Evolutionary conservation across 2,113 vertebrate species (phyloP).

Genomic region (Istiophorus platypterus): DNA sequence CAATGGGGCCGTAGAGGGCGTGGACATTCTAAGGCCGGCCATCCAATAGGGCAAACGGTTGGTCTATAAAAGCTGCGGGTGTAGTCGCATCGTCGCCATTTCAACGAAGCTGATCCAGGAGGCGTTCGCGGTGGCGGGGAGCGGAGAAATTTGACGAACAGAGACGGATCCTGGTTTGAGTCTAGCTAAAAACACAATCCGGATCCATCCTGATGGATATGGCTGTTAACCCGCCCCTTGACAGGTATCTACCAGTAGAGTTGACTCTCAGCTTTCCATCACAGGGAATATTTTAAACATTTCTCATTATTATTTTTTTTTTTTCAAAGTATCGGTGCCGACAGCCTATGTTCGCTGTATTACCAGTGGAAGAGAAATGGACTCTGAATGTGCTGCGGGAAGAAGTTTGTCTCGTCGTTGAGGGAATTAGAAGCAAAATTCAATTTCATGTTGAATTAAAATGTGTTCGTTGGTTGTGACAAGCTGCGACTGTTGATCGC

Average conservation of each 20-base stretch:
- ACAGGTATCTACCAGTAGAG: constrained; percentile 86
- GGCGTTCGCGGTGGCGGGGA: constrained; percentile 45
- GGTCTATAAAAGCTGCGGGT: constrained; percentile 83
- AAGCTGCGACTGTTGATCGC: constrained; percentile 44
- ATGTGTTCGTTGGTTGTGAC: constrained; percentile 5
- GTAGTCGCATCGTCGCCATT: constrained; percentile 83
- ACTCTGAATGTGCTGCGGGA: constrained; percentile 15
- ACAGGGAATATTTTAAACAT: constrained; percentile 66
- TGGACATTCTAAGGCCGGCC: neutral
- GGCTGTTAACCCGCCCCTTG: constrained; percentile 83
- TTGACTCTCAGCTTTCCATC: constrained; percentile 70
- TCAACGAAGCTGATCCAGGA: constrained; percentile 75
- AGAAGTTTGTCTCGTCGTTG: neutral
- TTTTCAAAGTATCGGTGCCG: constrained; percentile 4
- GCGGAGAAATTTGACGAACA: constrained; percentile 59
- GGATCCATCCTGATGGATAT: constrained; percentile 88
- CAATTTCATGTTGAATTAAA: neutral
- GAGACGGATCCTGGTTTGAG: constrained; percentile 74
- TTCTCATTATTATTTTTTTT: constrained; percentile 15
- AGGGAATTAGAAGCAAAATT: neutral
- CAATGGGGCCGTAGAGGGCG: constrained; percentile 68
- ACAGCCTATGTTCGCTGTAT: constrained; percentile 33
- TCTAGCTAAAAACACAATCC: constrained; percentile 80
- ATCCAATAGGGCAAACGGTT: constrained; percentile 73
- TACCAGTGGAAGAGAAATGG: constrained; percentile 10